Evolutionary conservation across 1,140 invertebrate species (phyloP), one percentile per base, ranked within the genome.

Genomic region (Pantala flavescens): DNA sequence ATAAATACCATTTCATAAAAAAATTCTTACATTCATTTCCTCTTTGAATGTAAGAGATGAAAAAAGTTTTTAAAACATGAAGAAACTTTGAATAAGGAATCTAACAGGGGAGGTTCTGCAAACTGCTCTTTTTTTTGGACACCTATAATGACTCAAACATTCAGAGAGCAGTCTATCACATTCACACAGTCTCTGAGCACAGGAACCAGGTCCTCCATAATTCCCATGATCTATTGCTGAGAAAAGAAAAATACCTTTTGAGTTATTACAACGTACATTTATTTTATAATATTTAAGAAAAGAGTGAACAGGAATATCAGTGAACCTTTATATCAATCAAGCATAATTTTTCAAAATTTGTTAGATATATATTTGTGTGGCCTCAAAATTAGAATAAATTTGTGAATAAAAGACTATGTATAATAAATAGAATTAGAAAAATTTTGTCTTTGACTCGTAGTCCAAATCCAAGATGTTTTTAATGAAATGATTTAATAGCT

Each of bases 151-250:
- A 72, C 86, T 84, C 0, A 96, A 83, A 80, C 94, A 96, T 80
- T 92, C 88, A 0, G 93, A 90, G 76, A 96, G 87, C 42, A 87
- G 82, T 74, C 91, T 83, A 80, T 96, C 94, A 80, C 94, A 96
- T 81, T 95, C 91, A 80, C 94, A 96, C 1, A 96, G 84, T 23
- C 90, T 86, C 28, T 90, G 88, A 0, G 92, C 88, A 80, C 93
- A 96, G 1, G 86, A 86, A 73, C 86, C 86, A 7, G 86, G 81
- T 23, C 86, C 85, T 73, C 89, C 87, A 81, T 86, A 87, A 79
- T 86, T 85, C 76, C 88, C 85, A 78, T 91, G 89, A 76, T 90
- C 88, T 19, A 90, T 80, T 11, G 90, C 90, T 88, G 76, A 9
- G 80, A 80, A 72, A 23, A 63, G 3, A 63, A 63, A 63, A 63